Evolutionary conservation across 2,797 vertebrate genomes (phyloP).

Genomic region (Epinephelus awoara): DNA sequence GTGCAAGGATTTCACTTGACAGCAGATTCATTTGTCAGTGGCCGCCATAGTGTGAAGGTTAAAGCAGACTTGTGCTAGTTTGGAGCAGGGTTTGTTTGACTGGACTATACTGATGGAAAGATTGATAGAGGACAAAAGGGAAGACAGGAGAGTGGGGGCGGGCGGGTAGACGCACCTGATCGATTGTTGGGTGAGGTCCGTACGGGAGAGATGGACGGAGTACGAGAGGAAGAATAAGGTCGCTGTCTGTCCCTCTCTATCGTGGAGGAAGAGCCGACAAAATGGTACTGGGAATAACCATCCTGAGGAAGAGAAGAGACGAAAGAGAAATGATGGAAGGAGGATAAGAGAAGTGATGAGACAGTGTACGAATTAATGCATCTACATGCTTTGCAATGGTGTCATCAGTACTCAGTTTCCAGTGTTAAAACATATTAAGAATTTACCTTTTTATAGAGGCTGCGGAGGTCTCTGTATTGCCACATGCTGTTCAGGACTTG

Average conservation of each 20-base stretch:
- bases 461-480: slow-evolving; percentile 99
- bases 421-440: not conserved
- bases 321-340: not conserved
- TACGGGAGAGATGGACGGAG: slow-evolving; percentile 98
- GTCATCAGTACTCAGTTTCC: not conserved
- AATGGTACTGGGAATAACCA: slow-evolving; percentile 98
- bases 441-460: slow-evolving; percentile 99
- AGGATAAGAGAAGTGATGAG: not conserved
- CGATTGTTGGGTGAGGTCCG: slow-evolving; percentile 98
- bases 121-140: slow-evolving; percentile 50
- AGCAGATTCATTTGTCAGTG: slow-evolving; percentile 46
- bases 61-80: slow-evolving; percentile 39
- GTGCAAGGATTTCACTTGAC: slow-evolving; percentile 46
- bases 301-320: slow-evolving; percentile 85
- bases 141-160: not conserved
- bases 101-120: slow-evolving; percentile 40
- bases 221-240: slow-evolving; percentile 98
- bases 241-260: slow-evolving; percentile 98
- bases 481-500: slow-evolving; percentile 99
- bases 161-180: slow-evolving; percentile 90
- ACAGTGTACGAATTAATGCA: too few species aligned
- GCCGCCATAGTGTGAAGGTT: slow-evolving; percentile 62
- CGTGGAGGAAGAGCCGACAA: slow-evolving; percentile 97
- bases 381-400: not conserved
- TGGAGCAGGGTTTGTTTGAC: slow-evolving; percentile 38